Conservation (phyloP, 1,140 invertebrate genomes). For the Eueides isabella region DNA sequence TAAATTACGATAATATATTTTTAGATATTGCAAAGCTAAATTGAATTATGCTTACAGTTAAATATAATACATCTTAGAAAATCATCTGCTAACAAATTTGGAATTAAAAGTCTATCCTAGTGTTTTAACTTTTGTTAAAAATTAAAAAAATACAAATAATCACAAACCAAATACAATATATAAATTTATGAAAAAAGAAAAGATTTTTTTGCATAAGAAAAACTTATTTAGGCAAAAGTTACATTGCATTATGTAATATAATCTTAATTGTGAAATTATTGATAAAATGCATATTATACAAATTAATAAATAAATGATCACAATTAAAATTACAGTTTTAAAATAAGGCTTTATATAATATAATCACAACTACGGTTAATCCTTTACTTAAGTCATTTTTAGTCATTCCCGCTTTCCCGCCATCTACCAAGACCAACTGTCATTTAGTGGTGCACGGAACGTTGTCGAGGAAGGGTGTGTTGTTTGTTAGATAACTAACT, state of each 20-base stretch:
- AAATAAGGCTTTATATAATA: not conserved
- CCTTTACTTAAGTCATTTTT: too few relatives aligned
- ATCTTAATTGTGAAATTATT: not conserved
- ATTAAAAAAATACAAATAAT: not conserved
- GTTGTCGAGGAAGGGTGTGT: constrained; percentile 11
- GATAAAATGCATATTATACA: not conserved
- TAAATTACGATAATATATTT: too few relatives aligned
- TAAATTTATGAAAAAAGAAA: not conserved
- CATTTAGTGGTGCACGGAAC: constrained; percentile 29
- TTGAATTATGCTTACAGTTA: too few relatives aligned
- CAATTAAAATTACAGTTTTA: not conserved
- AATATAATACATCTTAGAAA: too few relatives aligned
- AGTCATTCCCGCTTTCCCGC: constrained; percentile 2
- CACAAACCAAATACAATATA: not conserved
- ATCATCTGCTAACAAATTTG: too few relatives aligned
- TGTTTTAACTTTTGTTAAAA: too few relatives aligned
- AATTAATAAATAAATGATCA: too few relatives aligned
- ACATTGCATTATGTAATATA: not conserved
- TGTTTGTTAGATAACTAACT: not conserved
- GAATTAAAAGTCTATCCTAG: too few relatives aligned
- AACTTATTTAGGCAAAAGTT: not conserved
- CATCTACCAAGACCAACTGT: not conserved
- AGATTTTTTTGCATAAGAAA: not conserved
- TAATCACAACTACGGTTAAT: not conserved
- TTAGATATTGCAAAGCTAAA: too few relatives aligned